Evolutionary conservation across 2,797 vertebrate genomes (phyloP).

Genomic region (Bryconaethiops microstoma): DNA sequence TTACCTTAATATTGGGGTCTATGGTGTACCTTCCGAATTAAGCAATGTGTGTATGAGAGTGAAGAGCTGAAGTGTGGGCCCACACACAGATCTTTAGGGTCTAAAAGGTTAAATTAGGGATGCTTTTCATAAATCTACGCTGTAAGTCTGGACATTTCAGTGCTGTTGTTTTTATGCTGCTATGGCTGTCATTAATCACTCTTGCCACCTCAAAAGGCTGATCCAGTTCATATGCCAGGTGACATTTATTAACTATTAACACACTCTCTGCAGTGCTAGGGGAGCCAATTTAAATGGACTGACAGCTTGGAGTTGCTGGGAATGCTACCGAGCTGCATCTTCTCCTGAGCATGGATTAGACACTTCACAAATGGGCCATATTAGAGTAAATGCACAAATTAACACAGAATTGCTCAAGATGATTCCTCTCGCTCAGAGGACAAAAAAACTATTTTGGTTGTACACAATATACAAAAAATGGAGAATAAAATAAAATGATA

Average conservation of each 20-base stretch:
- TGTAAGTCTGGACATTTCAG: constrained; percentile 30
- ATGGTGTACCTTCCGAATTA: no score
- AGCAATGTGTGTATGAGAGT: neutral
- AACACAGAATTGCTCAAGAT: constrained; percentile 6
- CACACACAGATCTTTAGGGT: neutral
- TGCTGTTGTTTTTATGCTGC: constrained; percentile 20
- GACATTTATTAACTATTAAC: constrained; percentile 55
- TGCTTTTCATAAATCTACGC: constrained; percentile 4
- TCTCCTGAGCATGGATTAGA: constrained; percentile 19
- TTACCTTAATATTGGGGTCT: no score
- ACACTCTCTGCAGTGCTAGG: constrained; percentile 40
- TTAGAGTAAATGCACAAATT: constrained; percentile 1
- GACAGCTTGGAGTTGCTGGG: constrained; percentile 38
- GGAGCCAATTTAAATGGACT: constrained; percentile 42
- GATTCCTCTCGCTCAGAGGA: neutral
- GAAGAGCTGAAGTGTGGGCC: neutral
- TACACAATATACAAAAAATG: neutral
- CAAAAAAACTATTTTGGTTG: neutral
- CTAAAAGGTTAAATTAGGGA: constrained; percentile 20
- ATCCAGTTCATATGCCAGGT: constrained; percentile 40
- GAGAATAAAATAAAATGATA: no score
- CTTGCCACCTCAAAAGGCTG: constrained; percentile 40
- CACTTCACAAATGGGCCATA: neutral
- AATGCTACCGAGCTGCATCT: constrained; percentile 12
- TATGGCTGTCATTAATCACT: constrained; percentile 48